Conservation (phyloP, 2,888 invertebrate genomes). For the Holacanthella duospinosa region DNA sequence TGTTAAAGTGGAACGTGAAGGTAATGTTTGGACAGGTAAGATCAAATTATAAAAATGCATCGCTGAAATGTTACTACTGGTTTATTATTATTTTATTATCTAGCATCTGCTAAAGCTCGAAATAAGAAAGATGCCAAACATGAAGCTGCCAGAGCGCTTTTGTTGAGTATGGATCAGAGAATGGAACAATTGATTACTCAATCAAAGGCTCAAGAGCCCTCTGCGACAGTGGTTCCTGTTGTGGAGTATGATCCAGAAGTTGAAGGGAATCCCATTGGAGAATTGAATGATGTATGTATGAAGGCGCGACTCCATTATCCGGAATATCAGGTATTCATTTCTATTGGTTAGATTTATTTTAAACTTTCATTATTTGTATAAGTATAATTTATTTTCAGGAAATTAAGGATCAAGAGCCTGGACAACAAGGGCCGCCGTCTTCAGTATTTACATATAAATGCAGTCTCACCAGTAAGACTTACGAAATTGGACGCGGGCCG, state of each 20-base stretch:
- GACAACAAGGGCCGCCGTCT: no score
- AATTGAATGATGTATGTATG: slow-evolving; percentile 32
- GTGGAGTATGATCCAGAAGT: slow-evolving; percentile 28
- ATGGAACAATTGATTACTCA: slow-evolving; percentile 24
- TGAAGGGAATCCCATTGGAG: slow-evolving; percentile 33
- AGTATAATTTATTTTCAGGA: slow-evolving; percentile 18
- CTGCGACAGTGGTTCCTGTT: slow-evolving; percentile 13
- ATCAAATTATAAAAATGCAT: no score
- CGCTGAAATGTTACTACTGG: no score
- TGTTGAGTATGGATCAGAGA: slow-evolving; percentile 24
- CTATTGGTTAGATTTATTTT: neutral
- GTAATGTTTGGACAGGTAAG: no score
- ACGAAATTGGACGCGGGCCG: slow-evolving; percentile 29
- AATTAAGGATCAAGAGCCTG: slow-evolving; percentile 6
- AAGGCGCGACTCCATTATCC: slow-evolving; percentile 27
- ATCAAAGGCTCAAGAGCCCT: neutral
- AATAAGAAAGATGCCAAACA: slow-evolving; percentile 35
- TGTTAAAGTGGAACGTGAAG: slow-evolving; percentile 26
- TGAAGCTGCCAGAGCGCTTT: slow-evolving; percentile 28
- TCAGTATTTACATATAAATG: slow-evolving; percentile 18
- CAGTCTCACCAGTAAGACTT: slow-evolving; percentile 22
- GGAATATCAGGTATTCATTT: slow-evolving; percentile 30
- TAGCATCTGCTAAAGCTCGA: neutral
- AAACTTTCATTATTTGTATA: no score
- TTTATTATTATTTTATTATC: no score